Evolutionary conservation across 2,113 vertebrate genomes (phyloP).

Genomic region (Peromyscus leucopus): DNA sequence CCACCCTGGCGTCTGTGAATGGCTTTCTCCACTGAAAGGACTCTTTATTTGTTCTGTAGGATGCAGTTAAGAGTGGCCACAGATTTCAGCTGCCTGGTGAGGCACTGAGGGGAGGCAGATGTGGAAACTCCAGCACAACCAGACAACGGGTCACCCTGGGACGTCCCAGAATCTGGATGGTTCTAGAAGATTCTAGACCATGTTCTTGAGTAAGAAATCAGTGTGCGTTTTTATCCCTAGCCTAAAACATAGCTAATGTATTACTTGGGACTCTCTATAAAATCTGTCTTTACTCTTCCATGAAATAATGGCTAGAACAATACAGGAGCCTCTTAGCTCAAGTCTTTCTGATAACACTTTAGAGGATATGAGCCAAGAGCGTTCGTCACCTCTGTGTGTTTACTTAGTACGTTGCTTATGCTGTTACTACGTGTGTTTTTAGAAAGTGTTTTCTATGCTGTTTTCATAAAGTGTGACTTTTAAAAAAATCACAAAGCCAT

Average conservation of each 20-base stretch:
- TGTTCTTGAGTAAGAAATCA: background rate
- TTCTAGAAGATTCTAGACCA: constrained; percentile 60
- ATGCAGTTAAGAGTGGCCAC: background rate
- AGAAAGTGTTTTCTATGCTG: constrained; percentile 60
- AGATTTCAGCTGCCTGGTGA: background rate
- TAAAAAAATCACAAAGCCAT: constrained; percentile 54
- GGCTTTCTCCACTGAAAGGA: constrained; percentile 55
- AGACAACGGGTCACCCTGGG: background rate
- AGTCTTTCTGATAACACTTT: constrained; percentile 22
- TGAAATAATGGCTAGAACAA: background rate
- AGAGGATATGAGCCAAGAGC: constrained; percentile 29
- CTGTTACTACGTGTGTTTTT: constrained; percentile 65
- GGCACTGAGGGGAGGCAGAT: background rate
- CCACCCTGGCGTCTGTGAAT: background rate
- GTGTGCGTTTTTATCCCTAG: background rate
- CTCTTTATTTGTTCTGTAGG: constrained; percentile 45
- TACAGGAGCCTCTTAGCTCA: background rate
- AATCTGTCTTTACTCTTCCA: background rate
- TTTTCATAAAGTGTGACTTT: constrained; percentile 71
- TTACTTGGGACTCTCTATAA: background rate
- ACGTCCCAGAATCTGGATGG: background rate
- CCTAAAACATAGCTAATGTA: background rate
- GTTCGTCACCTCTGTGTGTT: constrained; percentile 60
- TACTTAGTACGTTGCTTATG: constrained; percentile 58
- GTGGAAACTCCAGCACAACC: background rate